Percentiles rank a stretch among this genome's conserved stretches.
phyloP scores from a whole-genome alignment of 2,797 vertebrate species.

The Liasis olivaceus region DNA sequence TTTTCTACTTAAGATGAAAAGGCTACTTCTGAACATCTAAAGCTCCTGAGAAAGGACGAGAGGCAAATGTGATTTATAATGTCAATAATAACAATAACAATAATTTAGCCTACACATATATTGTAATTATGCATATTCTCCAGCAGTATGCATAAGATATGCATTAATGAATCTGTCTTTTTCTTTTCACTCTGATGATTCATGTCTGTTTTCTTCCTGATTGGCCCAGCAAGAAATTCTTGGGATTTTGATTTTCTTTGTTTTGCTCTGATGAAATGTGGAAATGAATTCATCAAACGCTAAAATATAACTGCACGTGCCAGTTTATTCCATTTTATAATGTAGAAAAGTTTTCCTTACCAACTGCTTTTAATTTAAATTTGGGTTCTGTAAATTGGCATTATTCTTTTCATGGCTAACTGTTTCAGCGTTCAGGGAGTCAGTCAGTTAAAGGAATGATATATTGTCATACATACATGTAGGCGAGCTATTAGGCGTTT shows the following conservation, averaged over 20 bases:
- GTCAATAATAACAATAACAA: too few relatives aligned
- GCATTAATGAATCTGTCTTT: too few relatives aligned
- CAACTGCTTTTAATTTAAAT: constrained; percentile 45
- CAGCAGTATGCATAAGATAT: too few relatives aligned
- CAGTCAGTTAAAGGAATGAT: constrained; percentile 38
- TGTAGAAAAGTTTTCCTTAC: constrained; percentile 36
- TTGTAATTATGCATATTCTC: not conserved
- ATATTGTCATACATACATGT: constrained; percentile 37
- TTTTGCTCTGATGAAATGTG: constrained; percentile 6
- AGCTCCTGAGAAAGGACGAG: too few relatives aligned
- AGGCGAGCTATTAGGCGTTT: constrained; percentile 47
- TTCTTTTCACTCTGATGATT: not conserved
- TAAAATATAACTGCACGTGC: not conserved
- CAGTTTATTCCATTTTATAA: constrained; percentile 11
- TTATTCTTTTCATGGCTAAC: constrained; percentile 32
- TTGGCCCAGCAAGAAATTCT: not conserved
- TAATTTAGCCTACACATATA: not conserved
- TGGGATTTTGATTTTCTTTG: too few relatives aligned
- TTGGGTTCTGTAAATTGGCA: constrained; percentile 15
- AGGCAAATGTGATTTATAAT: too few relatives aligned
- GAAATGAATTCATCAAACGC: constrained; percentile 8
- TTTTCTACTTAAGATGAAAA: too few relatives aligned
- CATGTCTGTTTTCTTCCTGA: not conserved
- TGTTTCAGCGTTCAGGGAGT: constrained; percentile 45
- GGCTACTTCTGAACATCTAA: too few relatives aligned